Evolutionary conservation across 2,888 invertebrate genomes (phyloP).

Genomic region (Antitype chi): DNA sequence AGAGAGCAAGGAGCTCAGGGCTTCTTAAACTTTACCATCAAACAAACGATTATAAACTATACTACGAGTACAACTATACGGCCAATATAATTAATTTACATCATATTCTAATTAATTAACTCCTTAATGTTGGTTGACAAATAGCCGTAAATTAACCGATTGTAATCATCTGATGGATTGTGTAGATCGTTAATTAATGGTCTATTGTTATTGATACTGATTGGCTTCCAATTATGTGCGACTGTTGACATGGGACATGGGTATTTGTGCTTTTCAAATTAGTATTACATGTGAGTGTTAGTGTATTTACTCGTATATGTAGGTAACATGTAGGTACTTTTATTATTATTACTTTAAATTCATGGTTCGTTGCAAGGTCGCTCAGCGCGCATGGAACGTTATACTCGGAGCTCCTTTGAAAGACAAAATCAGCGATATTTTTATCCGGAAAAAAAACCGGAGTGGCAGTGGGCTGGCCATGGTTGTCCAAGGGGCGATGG

Average conservation of each 20-base stretch:
- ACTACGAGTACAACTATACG: too few relatives aligned
- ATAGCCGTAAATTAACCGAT: constrained; percentile 43
- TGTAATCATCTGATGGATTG: constrained; percentile 54
- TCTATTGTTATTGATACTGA: constrained; percentile 47
- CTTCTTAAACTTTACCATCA: not conserved
- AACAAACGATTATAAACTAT: constrained; percentile 14
- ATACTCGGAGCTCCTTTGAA: too few relatives aligned
- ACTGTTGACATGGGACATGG: not conserved
- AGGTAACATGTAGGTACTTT: too few relatives aligned
- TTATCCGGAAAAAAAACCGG: too few relatives aligned
- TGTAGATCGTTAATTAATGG: constrained; percentile 51
- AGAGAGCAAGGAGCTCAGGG: not conserved
- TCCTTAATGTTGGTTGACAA: constrained; percentile 44
- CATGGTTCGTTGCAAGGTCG: too few relatives aligned
- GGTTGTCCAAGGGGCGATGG: too few relatives aligned
- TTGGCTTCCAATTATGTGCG: constrained; percentile 33
- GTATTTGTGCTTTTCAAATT: not conserved
- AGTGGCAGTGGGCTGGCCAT: too few relatives aligned
- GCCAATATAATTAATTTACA: constrained; percentile 35
- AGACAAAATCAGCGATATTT: too few relatives aligned
- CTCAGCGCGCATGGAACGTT: too few relatives aligned
- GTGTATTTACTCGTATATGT: too few relatives aligned
- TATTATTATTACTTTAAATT: too few relatives aligned
- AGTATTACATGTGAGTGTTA: not conserved
- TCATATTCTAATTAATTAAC: constrained; percentile 47